Evolutionary conservation across 2,113 vertebrate genomes (phyloP).

Genomic region (Pyxicephalus adspersus): DNA sequence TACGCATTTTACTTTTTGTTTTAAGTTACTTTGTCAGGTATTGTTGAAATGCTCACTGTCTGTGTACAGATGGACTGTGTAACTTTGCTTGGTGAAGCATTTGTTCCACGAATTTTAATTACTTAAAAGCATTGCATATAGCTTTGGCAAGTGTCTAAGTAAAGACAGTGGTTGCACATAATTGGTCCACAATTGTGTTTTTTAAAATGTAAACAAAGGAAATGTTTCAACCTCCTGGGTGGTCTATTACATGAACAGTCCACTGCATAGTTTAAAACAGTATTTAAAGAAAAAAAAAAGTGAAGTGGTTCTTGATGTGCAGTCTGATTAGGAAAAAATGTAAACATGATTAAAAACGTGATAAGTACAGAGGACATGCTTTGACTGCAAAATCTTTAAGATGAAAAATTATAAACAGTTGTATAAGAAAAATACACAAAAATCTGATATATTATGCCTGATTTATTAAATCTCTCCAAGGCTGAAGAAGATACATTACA

Average conservation of each 20-base stretch:
- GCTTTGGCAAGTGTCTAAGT: constrained; percentile 10
- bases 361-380: constrained; percentile 14
- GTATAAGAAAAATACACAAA: too few species aligned
- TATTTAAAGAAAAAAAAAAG: constrained; percentile 39
- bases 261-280: constrained; percentile 28
- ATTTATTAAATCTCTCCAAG: too few species aligned
- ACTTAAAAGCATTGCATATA: constrained; percentile 6
- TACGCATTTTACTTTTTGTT: too few species aligned
- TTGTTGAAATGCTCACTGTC: neutral
- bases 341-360: constrained; percentile 29
- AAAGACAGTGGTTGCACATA: neutral
- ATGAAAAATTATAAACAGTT: too few species aligned
- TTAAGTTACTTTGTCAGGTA: neutral
- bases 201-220: constrained; percentile 33
- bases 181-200: constrained; percentile 18
- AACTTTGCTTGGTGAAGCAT: neutral
- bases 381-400: neutral
- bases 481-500: too few species aligned
- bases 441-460: too few species aligned
- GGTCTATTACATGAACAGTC: constrained; percentile 37
- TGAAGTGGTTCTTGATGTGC: constrained; percentile 34
- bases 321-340: constrained; percentile 22
- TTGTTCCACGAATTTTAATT: neutral
- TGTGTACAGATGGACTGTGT: neutral
- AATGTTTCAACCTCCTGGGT: constrained; percentile 42